These are phyloP conservation scores for Sciaenops ocellatus DNA, from an alignment of 2,797 vertebrate genomes.

Conservation along the genomic window DNA sequence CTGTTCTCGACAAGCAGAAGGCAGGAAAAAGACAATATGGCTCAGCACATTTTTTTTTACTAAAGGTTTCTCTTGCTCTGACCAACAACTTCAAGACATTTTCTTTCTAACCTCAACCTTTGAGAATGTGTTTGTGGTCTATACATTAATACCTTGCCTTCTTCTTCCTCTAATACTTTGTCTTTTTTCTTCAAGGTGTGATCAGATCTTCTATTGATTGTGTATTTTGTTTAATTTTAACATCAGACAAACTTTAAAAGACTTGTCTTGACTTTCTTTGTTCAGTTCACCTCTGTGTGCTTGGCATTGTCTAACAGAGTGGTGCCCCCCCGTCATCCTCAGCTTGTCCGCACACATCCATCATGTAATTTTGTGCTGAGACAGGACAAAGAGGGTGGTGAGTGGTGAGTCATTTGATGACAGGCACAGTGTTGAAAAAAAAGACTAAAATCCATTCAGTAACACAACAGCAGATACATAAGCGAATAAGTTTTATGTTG, in stretches of 20 bases:
- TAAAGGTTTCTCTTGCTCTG: background rate
- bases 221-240: slow-evolving; percentile 36
- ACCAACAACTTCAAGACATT: background rate
- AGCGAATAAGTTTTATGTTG: background rate
- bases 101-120: background rate
- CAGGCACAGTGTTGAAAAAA: background rate
- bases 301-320: slow-evolving; percentile 42
- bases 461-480: background rate
- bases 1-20: background rate
- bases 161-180: too few species aligned
- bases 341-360: slow-evolving; percentile 60
- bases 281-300: slow-evolving; percentile 42
- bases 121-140: background rate
- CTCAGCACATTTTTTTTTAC: background rate
- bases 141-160: background rate
- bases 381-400: slow-evolving; percentile 30
- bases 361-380: slow-evolving; percentile 51
- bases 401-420: slow-evolving; percentile 49
- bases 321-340: slow-evolving; percentile 35
- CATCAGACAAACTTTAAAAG: slow-evolving; percentile 29
- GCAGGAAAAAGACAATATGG: background rate
- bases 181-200: background rate
- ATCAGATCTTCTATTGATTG: slow-evolving; percentile 7
- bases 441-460: slow-evolving; percentile 6
- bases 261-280: slow-evolving; percentile 27